Percentiles rank a stretch among this genome's conserved stretches.
These are phyloP conservation scores for Lynx canadensis DNA, from an alignment of 2,113 vertebrate genomes.

Conservation along the genomic window DNA sequence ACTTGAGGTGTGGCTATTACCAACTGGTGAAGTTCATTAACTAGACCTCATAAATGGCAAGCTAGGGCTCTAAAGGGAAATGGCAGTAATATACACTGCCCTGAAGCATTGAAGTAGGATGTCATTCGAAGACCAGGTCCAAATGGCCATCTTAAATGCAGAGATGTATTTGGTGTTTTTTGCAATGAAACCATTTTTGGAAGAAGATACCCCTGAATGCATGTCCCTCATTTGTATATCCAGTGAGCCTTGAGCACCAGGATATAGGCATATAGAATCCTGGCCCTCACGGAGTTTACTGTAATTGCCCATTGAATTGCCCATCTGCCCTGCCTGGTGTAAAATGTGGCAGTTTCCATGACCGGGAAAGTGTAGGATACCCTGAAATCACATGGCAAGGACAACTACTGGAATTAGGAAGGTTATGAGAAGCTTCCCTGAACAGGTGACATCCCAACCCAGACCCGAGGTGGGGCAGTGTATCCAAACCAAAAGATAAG, in stretches of 20 bases:
- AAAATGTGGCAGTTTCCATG: not conserved
- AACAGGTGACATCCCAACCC: not conserved
- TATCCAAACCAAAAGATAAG: not conserved
- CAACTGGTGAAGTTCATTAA: conserved; percentile 75
- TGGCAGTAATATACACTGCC: conserved; percentile 63
- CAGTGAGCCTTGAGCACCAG: not conserved
- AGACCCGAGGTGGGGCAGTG: not conserved
- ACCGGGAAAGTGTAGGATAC: not conserved
- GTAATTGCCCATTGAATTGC: not conserved
- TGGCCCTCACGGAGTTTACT: not conserved
- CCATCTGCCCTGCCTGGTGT: not conserved
- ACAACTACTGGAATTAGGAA: not conserved
- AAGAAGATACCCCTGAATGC: not conserved
- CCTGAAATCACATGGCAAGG: not conserved
- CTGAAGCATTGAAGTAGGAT: conserved; percentile 66
- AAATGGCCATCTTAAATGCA: conserved; percentile 73
- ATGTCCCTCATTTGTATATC: not conserved
- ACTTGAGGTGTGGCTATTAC: conserved; percentile 73
- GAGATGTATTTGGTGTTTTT: not conserved
- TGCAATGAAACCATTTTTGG: not conserved
- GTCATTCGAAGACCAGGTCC: conserved; percentile 67
- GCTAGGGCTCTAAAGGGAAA: conserved; percentile 64
- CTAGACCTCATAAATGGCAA: conserved; percentile 70
- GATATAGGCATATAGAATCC: not conserved
- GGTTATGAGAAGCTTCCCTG: not conserved